These are phyloP conservation scores for Thermophis baileyi DNA, from an alignment of 2,113 vertebrate genomes.

Conservation along the genomic window DNA sequence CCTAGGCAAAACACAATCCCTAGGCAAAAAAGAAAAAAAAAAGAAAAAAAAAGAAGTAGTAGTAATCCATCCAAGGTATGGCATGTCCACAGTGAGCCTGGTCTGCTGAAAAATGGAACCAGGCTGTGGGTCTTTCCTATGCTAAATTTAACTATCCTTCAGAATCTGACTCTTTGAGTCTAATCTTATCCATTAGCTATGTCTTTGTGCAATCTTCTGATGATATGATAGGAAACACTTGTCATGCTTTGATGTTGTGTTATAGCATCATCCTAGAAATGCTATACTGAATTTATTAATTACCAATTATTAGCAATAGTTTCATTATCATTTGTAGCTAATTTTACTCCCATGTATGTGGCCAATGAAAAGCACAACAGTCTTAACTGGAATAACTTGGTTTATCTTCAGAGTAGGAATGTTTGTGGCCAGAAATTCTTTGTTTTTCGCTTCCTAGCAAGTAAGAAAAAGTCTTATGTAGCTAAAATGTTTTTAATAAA, in stretches of 20 bases:
- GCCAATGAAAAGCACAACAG: background rate
- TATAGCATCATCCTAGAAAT: background rate
- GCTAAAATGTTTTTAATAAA: background rate
- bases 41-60: too few species aligned
- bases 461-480: background rate
- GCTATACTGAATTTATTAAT: background rate
- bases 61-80: background rate
- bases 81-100: background rate
- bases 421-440: conserved; percentile 8
- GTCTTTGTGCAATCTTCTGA: background rate
- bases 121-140: too few species aligned
- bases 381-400: background rate
- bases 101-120: background rate
- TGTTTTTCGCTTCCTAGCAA: conserved; percentile 10
- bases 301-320: background rate
- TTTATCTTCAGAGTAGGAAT: background rate
- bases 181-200: background rate
- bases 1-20: too few species aligned
- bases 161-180: background rate
- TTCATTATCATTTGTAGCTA: background rate
- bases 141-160: background rate
- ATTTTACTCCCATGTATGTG: background rate
- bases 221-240: background rate
- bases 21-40: background rate
- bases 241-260: background rate